Base-by-base conservation (phyloP, 2,113 vertebrate genomes). In the Campylorhamphus procurvoides region DNA sequence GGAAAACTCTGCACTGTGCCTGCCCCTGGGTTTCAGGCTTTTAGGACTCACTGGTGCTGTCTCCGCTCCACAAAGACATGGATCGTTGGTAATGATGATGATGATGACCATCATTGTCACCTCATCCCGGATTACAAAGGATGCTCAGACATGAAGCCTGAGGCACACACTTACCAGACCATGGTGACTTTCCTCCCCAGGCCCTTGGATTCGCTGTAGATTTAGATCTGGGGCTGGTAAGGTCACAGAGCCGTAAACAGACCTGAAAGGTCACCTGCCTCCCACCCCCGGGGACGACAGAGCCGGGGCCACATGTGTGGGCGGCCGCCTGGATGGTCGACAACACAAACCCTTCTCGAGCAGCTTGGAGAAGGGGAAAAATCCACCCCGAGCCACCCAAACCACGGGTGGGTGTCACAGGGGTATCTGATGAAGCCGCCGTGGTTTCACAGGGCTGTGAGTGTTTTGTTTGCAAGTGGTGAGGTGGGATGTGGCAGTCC, bases 191-290 rank as follows among this genome's bases (percentile, higher is more conserved):
- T 6, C 14, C 60, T 42, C 50, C 35, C 4, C 75, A 27, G 8
- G 56, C 71, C 76, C 49, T n/a, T 0, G 66, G 94, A 60, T 49
- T 9, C 7, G 47, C 78, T 68, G 74, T 9, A 52, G 95, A 91
- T 60, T 75, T n/a, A 25, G 50, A 91, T 94, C 88, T 73, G 87
- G 42, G 76, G 67, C 96, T 90, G 94, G 16, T 44, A 86, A 93
- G 90, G 92, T 96, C 93, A 84, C 80, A 0, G 71, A 68, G 62
- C 2, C 0, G 15, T 85, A 91, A 96, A 93, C 94, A 93, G 76
- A 87, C 52, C 81, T 4, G 6, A 95, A 95, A 96, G 94, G 95
- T 97, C 94, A 96, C 53, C 71, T 27, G 19, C 73, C 93, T 87
- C 92, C 92, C 47, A 31, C 89, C 96, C 92, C 89, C 18, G 1